Conservation (phyloP, 2,113 vertebrate species). For the Archilochus colubris region DNA sequence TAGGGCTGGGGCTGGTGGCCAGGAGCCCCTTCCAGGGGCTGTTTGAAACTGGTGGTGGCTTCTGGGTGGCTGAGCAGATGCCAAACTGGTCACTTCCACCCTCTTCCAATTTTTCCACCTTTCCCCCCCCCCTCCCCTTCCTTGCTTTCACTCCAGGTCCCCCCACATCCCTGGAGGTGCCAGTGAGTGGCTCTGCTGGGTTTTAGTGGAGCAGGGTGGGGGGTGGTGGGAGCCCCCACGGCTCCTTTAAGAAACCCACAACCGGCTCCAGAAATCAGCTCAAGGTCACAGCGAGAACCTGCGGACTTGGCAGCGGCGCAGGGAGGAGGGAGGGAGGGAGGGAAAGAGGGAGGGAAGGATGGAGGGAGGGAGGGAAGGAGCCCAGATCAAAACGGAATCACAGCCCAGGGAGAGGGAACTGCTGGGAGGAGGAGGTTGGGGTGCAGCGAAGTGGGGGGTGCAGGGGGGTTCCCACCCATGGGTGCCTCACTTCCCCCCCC, state of each 20-base stretch:
- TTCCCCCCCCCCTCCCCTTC: fast-evolving
- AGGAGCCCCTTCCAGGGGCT: neutral
- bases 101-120: neutral
- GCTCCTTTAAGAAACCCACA: conserved; percentile 65
- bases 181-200: fast-evolving
- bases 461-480: neutral
- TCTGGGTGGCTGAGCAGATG: fast-evolving
- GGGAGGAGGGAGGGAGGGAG: conserved; percentile 20
- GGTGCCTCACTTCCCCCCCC: neutral
- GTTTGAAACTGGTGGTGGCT: neutral
- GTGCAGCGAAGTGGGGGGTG: neutral
- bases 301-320: conserved; percentile 63
- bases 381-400: conserved; percentile 15
- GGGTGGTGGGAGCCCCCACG: neutral
- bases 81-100: neutral
- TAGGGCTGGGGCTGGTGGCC: neutral
- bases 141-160: fast-evolving
- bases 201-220: neutral
- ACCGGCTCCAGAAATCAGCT: conserved; percentile 33
- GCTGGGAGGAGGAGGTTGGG: neutral
- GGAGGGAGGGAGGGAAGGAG: neutral
- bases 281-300: conserved; percentile 73
- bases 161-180: fast-evolving
- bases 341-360: neutral
- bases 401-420: neutral